phyloP scores from a whole-genome alignment of 2,797 vertebrate genomes.

The Gadopsis marmoratus region DNA sequence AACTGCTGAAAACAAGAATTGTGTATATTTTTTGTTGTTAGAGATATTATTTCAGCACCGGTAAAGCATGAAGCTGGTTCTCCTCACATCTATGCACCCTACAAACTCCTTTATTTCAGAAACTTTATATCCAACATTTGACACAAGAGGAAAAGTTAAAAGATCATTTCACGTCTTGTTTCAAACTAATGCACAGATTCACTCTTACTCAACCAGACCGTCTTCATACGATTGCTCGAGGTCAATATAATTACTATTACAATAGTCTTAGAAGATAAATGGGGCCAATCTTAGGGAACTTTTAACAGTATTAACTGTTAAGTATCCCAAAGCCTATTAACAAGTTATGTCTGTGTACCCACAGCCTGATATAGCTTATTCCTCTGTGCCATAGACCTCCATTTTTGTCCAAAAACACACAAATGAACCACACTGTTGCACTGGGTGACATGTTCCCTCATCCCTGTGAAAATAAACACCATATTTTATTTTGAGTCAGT shows the following conservation, averaged over 20 bases:
- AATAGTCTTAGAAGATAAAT: neutral
- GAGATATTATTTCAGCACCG: neutral
- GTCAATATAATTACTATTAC: too few relatives aligned
- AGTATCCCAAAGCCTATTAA: neutral
- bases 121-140: neutral
- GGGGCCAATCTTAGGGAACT: neutral
- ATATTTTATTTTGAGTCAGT: neutral
- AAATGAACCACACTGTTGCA: neutral
- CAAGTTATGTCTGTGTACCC: neutral
- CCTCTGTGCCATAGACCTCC: neutral
- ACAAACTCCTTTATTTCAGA: neutral
- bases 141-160: neutral
- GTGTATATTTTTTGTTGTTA: neutral
- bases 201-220: neutral
- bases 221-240: neutral
- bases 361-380: neutral
- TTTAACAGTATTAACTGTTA: neutral
- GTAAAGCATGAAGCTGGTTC: neutral
- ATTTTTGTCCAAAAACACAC: neutral
- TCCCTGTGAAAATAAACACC: neutral
- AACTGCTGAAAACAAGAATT: neutral
- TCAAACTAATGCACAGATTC: neutral
- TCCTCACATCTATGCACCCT: neutral
- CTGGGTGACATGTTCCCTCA: slow-evolving; percentile 14
- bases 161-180: neutral